Base-by-base conservation (phyloP, 2,113 vertebrate genomes). In the Hypomesus transpacificus region DNA sequence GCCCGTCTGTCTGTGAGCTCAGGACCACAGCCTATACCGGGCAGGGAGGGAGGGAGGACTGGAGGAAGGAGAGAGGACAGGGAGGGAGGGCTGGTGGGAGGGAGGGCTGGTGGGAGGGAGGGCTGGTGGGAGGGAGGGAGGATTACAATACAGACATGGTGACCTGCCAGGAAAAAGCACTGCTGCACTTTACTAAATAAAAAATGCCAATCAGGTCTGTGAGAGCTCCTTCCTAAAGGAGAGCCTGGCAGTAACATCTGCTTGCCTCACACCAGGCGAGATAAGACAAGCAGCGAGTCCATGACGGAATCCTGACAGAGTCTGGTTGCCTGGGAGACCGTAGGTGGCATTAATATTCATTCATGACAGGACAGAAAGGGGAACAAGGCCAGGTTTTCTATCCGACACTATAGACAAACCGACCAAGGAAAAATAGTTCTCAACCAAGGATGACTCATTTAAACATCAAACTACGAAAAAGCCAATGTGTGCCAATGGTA, bases 141-240 rank as follows among this genome's bases (percentile, higher is more conserved):
- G 79, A 79, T 85, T 66, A 28, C 26, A 69, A 60, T 9, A 69
- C 67, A 69, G 11, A 46, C 51, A 56, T 26, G 22, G 7, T 79
- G 70, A 80, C 83, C 78, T 83, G 69, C 8, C 54, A 58, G 68
- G 50, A 69, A 77, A 58, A 58, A 72, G 62, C n/a, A 14, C 1
- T 8, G 75, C 75, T 71, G 68, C 73, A 64, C 77, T 75, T 67
- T 16, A 69, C 60, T 73, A 75, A 80, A 80, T 81, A 28, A 76
- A 82, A 87, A 82, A 86, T 81, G 75, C 68, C 80, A 86, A 82
- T 77, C 34, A 3, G 57, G n/a, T 70, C 68, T 57, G 70, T 18
- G 62, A 74, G 62, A 74, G 80, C 73, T 79, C 39, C 57, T 79
- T 79, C 51, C 53, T 79, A 31, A 28, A 65, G 68, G 57, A 1